Percentiles rank a stretch among this genome's conserved stretches.
Conservation (phyloP, 2,888 invertebrate genomes). For the Panopea generosa region DNA sequence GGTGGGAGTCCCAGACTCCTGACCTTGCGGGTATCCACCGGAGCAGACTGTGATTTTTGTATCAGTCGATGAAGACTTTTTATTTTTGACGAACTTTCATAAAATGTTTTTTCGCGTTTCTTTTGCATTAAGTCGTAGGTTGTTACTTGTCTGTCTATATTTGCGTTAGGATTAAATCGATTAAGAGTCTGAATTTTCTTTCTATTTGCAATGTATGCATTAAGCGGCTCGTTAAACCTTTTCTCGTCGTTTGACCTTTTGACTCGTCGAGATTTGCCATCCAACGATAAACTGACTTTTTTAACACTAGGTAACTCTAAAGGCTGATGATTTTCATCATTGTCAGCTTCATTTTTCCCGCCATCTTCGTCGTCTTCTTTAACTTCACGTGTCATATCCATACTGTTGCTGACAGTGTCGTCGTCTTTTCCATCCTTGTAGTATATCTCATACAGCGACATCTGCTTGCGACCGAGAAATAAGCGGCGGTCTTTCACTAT, state of each 20-base stretch:
- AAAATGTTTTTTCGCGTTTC: conserved; percentile 14
- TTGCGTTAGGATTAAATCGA: conserved; percentile 17
- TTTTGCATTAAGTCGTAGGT: conserved; percentile 10
- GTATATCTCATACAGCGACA: conserved; percentile 60
- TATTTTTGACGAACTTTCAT: conserved; percentile 16
- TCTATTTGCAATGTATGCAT: conserved; percentile 62
- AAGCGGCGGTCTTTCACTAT: conserved; percentile 71
- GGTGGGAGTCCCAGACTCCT: conserved; percentile 51
- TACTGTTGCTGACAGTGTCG: conserved; percentile 13
- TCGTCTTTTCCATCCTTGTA: conserved; percentile 52
- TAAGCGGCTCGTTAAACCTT: conserved; percentile 74
- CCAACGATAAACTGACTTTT: conserved; percentile 64
- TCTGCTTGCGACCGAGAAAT: conserved; percentile 66
- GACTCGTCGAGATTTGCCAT: conserved; percentile 43
- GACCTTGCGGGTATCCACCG: conserved; percentile 32
- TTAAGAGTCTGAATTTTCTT: conserved; percentile 37
- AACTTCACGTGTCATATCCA: conserved; percentile 8
- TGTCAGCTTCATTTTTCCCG: conserved; percentile 18
- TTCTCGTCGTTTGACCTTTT: conserved; percentile 24
- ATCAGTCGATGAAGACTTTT: conserved; percentile 29
- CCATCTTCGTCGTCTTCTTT: conserved; percentile 8
- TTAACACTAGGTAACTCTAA: conserved; percentile 40
- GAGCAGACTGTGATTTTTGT: conserved; percentile 45
- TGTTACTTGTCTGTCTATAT: conserved; percentile 35
- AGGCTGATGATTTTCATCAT: background rate